phyloP scores from a whole-genome alignment of 2,888 invertebrate genomes.

The Vesta saturnalis region DNA sequence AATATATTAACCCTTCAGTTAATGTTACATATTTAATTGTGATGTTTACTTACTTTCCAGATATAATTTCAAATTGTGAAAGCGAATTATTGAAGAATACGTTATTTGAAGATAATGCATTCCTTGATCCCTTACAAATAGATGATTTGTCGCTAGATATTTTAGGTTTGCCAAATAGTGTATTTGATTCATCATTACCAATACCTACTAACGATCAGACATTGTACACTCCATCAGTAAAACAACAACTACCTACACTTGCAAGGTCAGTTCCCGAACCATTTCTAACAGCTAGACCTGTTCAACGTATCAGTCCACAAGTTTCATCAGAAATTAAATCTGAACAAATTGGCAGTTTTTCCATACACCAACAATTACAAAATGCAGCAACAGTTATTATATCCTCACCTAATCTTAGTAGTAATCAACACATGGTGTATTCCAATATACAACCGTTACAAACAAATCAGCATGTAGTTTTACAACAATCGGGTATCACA shows the following conservation, averaged over 20 bases:
- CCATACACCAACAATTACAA: conserved; percentile 42
- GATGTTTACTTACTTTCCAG: conserved; percentile 61
- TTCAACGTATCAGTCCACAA: conserved; percentile 13
- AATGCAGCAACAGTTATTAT: conserved; percentile 54
- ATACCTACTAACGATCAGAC: conserved; percentile 33
- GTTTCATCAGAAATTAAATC: conserved; percentile 20
- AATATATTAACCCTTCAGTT: conserved; percentile 32
- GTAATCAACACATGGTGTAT: conserved; percentile 54
- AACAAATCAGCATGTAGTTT: conserved; percentile 44
- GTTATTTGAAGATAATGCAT: conserved; percentile 65
- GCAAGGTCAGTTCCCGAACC: background rate
- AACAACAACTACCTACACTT: too few relatives aligned
- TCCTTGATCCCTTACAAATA: conserved; percentile 63
- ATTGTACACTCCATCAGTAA: background rate
- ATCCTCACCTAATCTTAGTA: conserved; percentile 47
- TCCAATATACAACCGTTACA: conserved; percentile 49
- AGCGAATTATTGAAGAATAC: conserved; percentile 69
- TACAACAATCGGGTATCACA: conserved; percentile 38
- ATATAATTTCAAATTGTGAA: conserved; percentile 74
- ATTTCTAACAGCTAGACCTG: background rate
- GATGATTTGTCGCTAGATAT: conserved; percentile 64
- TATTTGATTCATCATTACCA: conserved; percentile 48
- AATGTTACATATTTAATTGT: background rate
- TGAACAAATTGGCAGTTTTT: conserved; percentile 33
- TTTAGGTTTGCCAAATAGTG: conserved; percentile 53